Evolutionary conservation across 1,140 invertebrate genomes (phyloP), one percentile per base, ranked within the genome.

Genomic region (Drosophila ficusphila): DNA sequence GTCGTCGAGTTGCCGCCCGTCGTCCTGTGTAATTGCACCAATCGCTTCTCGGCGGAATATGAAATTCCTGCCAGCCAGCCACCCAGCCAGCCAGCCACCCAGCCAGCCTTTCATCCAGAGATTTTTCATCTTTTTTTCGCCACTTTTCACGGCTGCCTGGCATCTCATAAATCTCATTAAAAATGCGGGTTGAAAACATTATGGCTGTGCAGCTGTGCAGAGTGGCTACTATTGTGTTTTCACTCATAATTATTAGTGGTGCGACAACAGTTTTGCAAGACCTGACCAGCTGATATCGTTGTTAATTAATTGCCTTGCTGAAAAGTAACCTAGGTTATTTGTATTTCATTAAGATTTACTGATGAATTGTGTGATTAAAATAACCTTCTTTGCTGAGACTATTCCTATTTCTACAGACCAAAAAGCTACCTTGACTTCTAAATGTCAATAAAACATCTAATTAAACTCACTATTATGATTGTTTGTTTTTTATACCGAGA

Each of bases 101-200:
- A 4, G 18, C 39, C 18, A 3, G 11, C 19, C 42, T 42, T 42
- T 42, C 41, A 42, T 42, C 41, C 21, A 12, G 3, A 21, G 19
- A 21, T 49, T 23, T 42, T 42, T 23, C 2, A 14, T 16, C 27
- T 18, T 19, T 7, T 7, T 38, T 11, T 18, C 36, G 3, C 11
- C 39, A 41, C 18, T 21, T 29, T 34, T 4, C 29, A 18, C 8
- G 12, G 31, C 29, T 49, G 44, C 44, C 8, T 16, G 46, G 27
- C 14, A 31, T 48, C 27, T 48, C 46, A 46, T 46, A 27, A 46
- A 46, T 46, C 42, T 46, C 23, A 46, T 46, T 46, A 46, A 46
- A 44, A 44, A 44, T 16, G 21, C 23, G 42, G 42, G 42, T 44
- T 21, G 12, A 7, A 14, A 44, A 44, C 9, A 27, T 4, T 1